A percentile compares a stretch with the other conserved stretches of the same genome.
These are phyloP conservation scores for Dynastes tityus DNA, from an alignment of 2,888 invertebrate species.

Conservation along the genomic window DNA sequence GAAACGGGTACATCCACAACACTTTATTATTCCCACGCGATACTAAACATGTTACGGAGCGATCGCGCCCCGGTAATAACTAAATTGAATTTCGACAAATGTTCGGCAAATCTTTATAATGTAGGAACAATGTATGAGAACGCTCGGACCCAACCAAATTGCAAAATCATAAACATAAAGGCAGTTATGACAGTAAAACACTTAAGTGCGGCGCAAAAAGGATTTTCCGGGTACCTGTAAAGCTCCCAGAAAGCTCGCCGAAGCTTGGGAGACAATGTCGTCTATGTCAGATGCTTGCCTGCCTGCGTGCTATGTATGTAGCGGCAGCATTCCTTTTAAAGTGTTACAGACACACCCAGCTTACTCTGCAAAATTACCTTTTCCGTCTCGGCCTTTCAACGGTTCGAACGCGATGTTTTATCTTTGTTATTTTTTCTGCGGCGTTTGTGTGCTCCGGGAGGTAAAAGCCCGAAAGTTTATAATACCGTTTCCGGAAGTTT, in stretches of 20 bases:
- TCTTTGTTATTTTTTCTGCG: slow-evolving; percentile 59
- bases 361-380: slow-evolving; percentile 65
- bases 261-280: slow-evolving; percentile 60
- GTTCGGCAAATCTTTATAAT: slow-evolving; percentile 33
- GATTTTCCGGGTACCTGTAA: slow-evolving; percentile 56
- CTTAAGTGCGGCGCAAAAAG: slow-evolving; percentile 56
- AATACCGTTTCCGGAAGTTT: slow-evolving; percentile 51
- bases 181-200: slow-evolving; percentile 54
- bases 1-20: slow-evolving; percentile 3
- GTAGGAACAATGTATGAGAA: background rate
- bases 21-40: slow-evolving; percentile 40
- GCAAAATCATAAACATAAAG: slow-evolving; percentile 46
- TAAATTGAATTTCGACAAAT: slow-evolving; percentile 42
- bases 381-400: slow-evolving; percentile 61
- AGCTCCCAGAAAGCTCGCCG: slow-evolving; percentile 56
- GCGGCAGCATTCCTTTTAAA: slow-evolving; percentile 59
- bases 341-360: slow-evolving; percentile 65
- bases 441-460: slow-evolving; percentile 58
- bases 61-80: slow-evolving; percentile 20
- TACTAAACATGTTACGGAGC: slow-evolving; percentile 31
- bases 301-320: slow-evolving; percentile 59
- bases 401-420: slow-evolving; percentile 57
- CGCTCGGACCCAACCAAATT: slow-evolving; percentile 30
- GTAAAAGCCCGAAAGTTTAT: slow-evolving; percentile 57
- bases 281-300: slow-evolving; percentile 60